Base-by-base conservation (phyloP, 2,888 invertebrate species). In the Aphidius colemani region DNA sequence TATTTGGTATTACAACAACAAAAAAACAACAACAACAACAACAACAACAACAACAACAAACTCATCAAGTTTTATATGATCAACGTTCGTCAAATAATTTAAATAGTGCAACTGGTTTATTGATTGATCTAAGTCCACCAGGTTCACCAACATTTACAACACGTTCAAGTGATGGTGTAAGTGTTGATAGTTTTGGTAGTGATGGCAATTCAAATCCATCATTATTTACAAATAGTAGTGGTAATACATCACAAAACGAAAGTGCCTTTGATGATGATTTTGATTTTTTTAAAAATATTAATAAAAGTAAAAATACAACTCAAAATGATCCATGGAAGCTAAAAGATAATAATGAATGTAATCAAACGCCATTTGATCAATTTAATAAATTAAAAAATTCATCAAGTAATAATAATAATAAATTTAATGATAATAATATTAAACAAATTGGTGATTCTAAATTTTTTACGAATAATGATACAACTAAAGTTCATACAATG, bases 221-320 rank as follows among this genome's bases (percentile, higher is more conserved):
- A 3, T 84, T 84, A 66, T 80, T 83, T 39, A 82, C 85, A 49
- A 85, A 85, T 70, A 88, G 88, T 30, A 30, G 30, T 30, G 89
- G 90, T 11, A 89, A 88, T 75, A 87, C 87, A 7, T 90, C 90
- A 6, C 89, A 90, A 76, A 88, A 89, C 51, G 91, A 91, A 77
- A 91, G 91, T 82, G 91, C 92, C 5, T 93, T 93, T 77, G 93
- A 94, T 80, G 93, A 93, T 83, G 93, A 93, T 78, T 92, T 91
- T 78, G 91, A 92, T 77, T 84, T 88, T 53, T 88, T 88, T 73
- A 84, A 88, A 6, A 83, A 83, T 70, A 79, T 84, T 46, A 85
- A 84, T 75, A 87, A 84, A 76, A 83, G 83, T 45, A 87, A 83
- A 70, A 84, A 80, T 68, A 71, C 80, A 64, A 82, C 83, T 75